These are phyloP conservation scores for Augochlora pura DNA, from an alignment of 1,140 invertebrate genomes.

Conservation along the genomic window DNA sequence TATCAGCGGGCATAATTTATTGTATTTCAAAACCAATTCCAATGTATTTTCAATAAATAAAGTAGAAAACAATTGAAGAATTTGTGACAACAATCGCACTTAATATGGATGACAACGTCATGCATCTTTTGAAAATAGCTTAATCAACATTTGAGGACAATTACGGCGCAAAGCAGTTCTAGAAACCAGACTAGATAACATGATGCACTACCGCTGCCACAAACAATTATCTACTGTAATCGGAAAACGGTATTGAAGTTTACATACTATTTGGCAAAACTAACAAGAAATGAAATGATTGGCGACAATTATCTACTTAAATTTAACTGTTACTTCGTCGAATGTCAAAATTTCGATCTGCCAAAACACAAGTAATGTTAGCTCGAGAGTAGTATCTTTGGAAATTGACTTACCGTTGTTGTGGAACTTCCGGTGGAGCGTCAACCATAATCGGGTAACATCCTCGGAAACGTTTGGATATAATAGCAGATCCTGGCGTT, in stretches of 20 bases:
- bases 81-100: too few species aligned
- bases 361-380: constrained; percentile 1
- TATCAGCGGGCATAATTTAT: not conserved
- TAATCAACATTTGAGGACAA: not conserved
- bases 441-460: constrained; percentile 28
- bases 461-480: not conserved
- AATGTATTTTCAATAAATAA: too few species aligned
- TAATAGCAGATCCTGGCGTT: not conserved
- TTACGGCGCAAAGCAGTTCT: too few species aligned
- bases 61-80: too few species aligned
- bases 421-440: not conserved
- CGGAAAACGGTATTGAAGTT: not conserved
- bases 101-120: not conserved
- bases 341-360: not conserved
- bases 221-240: constrained; percentile 9
- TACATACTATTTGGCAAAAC: not conserved
- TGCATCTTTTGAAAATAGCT: not conserved
- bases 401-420: constrained; percentile 20
- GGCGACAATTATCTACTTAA: not conserved
- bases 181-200: not conserved
- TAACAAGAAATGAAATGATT: not conserved
- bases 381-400: not conserved
- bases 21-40: not conserved
- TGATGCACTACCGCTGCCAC: not conserved
- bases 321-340: not conserved